Evolutionary conservation across 2,888 invertebrate genomes (phyloP).

Genomic region (Chrysolina haemoptera): DNA sequence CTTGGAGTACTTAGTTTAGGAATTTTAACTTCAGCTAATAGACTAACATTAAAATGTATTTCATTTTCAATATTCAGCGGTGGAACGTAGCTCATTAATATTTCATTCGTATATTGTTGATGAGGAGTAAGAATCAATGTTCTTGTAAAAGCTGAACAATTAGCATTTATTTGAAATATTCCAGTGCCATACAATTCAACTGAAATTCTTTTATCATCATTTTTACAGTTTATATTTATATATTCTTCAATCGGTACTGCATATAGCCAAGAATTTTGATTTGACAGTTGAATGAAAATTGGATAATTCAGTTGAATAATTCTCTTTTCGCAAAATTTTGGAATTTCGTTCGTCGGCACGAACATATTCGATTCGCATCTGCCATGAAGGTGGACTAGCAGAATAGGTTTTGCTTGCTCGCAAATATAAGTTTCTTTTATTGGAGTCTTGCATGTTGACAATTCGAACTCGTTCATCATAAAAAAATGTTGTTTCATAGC

Average conservation of each 20-base stretch:
- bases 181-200: background rate
- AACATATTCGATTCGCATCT: no score
- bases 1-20: background rate
- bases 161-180: no score
- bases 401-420: constrained; percentile 1
- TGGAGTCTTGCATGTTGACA: background rate
- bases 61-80: background rate
- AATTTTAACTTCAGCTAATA: background rate
- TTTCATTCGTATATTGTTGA: no score
- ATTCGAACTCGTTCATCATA: background rate
- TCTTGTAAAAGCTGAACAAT: no score
- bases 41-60: constrained; percentile 1
- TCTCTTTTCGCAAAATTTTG: background rate
- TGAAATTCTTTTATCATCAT: background rate
- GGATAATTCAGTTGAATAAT: background rate
- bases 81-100: background rate
- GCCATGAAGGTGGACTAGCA: background rate
- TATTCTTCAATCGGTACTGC: constrained; percentile 8
- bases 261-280: constrained; percentile 6
- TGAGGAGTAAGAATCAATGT: no score
- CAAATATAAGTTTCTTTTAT: background rate
- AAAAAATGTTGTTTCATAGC: constrained; percentile 1
- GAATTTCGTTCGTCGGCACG: background rate
- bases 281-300: no score
- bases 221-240: constrained; percentile 4